phyloP scores from a whole-genome alignment of 1,140 invertebrate genomes.

The Nixonia krombeini region DNA sequence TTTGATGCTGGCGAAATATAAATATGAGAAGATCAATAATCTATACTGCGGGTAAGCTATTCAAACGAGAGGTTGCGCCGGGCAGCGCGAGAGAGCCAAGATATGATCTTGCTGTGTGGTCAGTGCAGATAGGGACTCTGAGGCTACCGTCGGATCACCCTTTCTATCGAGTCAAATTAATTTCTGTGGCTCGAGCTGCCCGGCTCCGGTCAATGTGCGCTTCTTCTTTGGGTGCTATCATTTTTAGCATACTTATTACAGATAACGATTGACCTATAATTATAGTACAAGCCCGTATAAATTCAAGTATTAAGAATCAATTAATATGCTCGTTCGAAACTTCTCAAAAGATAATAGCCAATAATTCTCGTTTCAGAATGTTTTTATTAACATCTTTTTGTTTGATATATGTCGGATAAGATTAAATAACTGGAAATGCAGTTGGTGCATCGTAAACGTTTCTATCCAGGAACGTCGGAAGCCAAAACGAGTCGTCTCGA shows the following conservation, averaged over 20 bases:
- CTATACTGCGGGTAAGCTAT: conserved; percentile 5
- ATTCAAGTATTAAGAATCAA: too few species aligned
- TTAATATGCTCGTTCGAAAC: too few species aligned
- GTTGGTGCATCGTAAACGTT: conserved; percentile 9
- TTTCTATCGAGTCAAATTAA: conserved; percentile 15
- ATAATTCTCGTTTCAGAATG: too few species aligned
- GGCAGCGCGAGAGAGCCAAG: conserved; percentile 8
- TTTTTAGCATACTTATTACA: not conserved
- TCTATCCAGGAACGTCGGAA: conserved; percentile 18
- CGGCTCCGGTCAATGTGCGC: not conserved
- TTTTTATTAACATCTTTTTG: too few species aligned
- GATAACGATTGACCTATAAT: too few species aligned
- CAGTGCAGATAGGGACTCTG: conserved; percentile 25
- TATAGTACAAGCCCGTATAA: too few species aligned
- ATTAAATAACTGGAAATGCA: too few species aligned
- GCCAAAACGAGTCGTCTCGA: conserved; percentile 22
- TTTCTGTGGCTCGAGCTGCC: conserved; percentile 9
- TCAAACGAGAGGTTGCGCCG: conserved; percentile 1
- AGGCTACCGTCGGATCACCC: conserved; percentile 12
- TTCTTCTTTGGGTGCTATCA: conserved; percentile 2
- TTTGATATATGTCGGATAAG: too few species aligned
- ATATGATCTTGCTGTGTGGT: conserved; percentile 20
- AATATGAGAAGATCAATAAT: conserved; percentile 15
- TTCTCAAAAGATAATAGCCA: too few species aligned
- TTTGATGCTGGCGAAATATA: conserved; percentile 5